Conservation (phyloP, 1,140 invertebrate genomes). For the Drosophila navojoa region DNA sequence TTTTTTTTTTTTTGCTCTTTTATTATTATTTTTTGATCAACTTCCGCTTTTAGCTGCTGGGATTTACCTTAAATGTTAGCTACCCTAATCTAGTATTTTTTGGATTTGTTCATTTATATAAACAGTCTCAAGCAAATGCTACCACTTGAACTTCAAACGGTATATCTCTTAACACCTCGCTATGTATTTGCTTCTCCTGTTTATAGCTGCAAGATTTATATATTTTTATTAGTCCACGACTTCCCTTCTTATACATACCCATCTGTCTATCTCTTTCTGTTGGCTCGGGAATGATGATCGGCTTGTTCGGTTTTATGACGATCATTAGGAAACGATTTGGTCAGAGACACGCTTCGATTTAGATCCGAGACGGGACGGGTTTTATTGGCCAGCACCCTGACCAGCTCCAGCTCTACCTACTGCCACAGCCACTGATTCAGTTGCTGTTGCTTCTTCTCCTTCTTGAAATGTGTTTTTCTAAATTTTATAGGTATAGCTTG, state of each 20-base stretch:
- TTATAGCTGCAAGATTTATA: slow-evolving; percentile 22
- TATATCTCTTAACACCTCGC: slow-evolving; percentile 27
- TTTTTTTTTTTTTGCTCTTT: too few species aligned
- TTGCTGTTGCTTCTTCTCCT: neutral
- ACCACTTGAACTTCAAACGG: slow-evolving; percentile 33
- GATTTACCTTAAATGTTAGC: neutral
- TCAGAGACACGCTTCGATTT: slow-evolving; percentile 59
- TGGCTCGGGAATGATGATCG: slow-evolving; percentile 15
- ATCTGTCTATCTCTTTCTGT: slow-evolving; percentile 1
- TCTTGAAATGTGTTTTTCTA: neutral
- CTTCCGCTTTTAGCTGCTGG: too few species aligned
- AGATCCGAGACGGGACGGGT: slow-evolving; percentile 39
- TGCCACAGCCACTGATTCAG: too few species aligned
- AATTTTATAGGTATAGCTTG: slow-evolving; percentile 21
- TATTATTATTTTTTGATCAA: too few species aligned
- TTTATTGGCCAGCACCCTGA: neutral
- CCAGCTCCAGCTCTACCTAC: slow-evolving; percentile 3
- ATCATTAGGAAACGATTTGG: slow-evolving; percentile 63
- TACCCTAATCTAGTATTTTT: neutral
- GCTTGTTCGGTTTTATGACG: slow-evolving; percentile 55
- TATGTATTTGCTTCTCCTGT: neutral
- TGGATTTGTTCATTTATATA: neutral
- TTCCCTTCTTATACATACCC: neutral
- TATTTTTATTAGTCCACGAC: neutral
- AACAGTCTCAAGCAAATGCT: slow-evolving; percentile 6